Percentiles rank a stretch among this genome's conserved stretches.
Conservation (phyloP, 2,113 vertebrate species). For the Hemiprocne comata region DNA sequence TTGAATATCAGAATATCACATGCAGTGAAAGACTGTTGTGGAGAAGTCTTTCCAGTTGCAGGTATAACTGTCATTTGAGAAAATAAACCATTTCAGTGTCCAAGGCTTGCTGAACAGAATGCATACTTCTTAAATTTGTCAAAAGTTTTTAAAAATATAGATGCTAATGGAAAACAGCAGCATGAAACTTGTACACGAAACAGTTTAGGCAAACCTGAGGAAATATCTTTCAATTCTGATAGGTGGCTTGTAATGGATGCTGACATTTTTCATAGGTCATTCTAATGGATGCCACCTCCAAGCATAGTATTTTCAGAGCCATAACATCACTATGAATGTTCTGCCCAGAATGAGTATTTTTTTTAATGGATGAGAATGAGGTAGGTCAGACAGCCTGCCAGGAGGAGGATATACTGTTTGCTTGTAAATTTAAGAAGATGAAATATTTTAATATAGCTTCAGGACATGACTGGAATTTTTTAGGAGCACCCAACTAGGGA, state of each 20-base stretch:
- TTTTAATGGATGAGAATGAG: neutral
- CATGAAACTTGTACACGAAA: neutral
- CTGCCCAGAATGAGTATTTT: neutral
- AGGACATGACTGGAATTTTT: neutral
- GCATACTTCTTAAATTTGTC: neutral
- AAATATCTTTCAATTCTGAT: neutral
- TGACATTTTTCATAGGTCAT: conserved; percentile 19
- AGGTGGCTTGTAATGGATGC: neutral
- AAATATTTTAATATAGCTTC: neutral
- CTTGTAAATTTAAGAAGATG: neutral
- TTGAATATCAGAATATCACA: neutral
- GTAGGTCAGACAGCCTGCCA: conserved; percentile 1
- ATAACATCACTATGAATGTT: neutral
- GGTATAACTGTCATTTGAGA: neutral
- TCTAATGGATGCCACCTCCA: neutral
- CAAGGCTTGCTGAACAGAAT: neutral
- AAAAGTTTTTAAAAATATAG: neutral
- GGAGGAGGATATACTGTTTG: neutral
- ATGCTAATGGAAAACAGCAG: neutral
- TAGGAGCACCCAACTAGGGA: neutral
- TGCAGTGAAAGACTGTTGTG: neutral
- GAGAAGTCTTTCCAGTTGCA: neutral
- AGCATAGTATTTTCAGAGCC: neutral
- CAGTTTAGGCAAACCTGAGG: neutral
- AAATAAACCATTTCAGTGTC: neutral